Evolutionary conservation across 2,113 vertebrate genomes (phyloP).

Genomic region (Microtus montanus): DNA sequence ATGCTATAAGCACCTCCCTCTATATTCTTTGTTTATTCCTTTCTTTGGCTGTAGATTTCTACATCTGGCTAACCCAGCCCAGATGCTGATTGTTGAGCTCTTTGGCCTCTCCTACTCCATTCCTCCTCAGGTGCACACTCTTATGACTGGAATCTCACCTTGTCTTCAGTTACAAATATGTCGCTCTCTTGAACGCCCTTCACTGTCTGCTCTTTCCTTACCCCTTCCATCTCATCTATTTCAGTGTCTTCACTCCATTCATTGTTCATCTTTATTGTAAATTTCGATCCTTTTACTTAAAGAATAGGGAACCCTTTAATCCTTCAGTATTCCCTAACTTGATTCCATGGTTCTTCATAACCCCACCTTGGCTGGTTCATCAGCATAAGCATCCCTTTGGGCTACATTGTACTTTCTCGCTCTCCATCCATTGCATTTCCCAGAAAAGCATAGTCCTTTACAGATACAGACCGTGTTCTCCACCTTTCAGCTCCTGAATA

Average conservation of each 20-base stretch:
- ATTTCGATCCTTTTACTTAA: neutral
- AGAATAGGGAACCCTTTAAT: neutral
- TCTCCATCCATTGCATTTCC: neutral
- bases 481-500: neutral
- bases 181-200: neutral
- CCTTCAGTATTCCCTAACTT: too few relatives aligned
- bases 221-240: neutral
- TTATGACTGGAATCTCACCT: neutral
- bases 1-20: too few relatives aligned
- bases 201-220: neutral
- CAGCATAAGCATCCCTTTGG: neutral
- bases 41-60: neutral
- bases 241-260: neutral
- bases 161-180: neutral
- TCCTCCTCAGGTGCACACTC: neutral
- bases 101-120: neutral
- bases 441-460: neutral
- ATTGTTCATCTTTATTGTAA: neutral
- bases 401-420: neutral
- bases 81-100: neutral
- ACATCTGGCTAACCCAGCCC: neutral
- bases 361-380: too few relatives aligned
- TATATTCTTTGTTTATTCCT: neutral
- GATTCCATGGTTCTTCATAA: neutral
- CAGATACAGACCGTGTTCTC: too few relatives aligned